A percentile compares a stretch with the other conserved stretches of the same genome.
Evolutionary conservation across 2,888 invertebrate genomes (phyloP).

Genomic region (Eustalomyia histrio): DNA sequence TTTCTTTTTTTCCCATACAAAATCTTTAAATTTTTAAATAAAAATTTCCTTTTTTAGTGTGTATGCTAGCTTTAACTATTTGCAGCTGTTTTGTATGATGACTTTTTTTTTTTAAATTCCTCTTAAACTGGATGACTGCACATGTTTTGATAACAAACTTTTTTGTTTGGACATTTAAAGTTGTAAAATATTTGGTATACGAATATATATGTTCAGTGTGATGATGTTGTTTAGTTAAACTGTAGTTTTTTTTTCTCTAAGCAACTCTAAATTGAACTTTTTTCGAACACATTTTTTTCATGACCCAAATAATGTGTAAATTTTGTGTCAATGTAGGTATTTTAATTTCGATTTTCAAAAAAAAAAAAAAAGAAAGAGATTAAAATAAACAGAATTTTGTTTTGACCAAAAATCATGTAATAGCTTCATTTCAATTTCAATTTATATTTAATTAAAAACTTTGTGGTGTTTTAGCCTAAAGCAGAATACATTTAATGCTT

Average conservation of each 20-base stretch:
- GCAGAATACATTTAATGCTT: constrained; percentile 2
- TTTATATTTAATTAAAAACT: constrained; percentile 37
- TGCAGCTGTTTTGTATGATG: constrained; percentile 9
- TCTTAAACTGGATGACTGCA: constrained; percentile 25
- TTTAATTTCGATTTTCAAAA: not conserved
- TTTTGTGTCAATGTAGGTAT: not conserved
- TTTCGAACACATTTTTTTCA: not conserved
- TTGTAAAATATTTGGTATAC: not conserved
- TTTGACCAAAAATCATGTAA: constrained; percentile 2
- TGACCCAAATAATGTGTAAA: not conserved
- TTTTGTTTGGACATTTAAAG: constrained; percentile 15
- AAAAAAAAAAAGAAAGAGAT: not conserved
- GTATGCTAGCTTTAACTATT: not conserved
- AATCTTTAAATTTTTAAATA: too few species aligned
- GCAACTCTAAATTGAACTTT: not conserved
- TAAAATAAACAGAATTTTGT: not conserved
- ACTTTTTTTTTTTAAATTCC: constrained; percentile 22
- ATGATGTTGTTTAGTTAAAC: not conserved
- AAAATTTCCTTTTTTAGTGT: not conserved
- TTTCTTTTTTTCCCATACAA: not conserved
- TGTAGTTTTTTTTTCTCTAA: not conserved
- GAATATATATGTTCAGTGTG: not conserved
- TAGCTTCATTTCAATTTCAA: constrained; percentile 20
- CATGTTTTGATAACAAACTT: constrained; percentile 34
- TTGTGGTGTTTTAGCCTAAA: constrained; percentile 2